These are phyloP conservation scores for Epinotia nisella DNA, from an alignment of 2,888 invertebrate genomes.

Conservation along the genomic window DNA sequence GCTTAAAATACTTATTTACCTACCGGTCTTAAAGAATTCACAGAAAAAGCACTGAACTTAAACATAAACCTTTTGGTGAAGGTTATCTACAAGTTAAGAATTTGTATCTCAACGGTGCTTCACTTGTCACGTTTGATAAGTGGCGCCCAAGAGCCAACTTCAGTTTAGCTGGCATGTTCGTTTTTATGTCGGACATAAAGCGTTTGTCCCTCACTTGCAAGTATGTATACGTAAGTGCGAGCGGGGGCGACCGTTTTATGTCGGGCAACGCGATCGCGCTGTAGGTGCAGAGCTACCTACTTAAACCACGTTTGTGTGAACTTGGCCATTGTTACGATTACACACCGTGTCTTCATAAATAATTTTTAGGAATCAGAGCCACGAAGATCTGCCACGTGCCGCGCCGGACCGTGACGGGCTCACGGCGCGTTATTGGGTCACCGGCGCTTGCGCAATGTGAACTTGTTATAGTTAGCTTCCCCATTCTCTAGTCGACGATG, in stretches of 20 bases:
- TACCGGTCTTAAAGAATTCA: not conserved
- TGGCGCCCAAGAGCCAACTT: not conserved
- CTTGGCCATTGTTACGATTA: conserved; percentile 4
- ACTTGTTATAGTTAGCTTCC: conserved; percentile 35
- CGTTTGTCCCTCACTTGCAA: not conserved
- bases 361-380: conserved; percentile 13
- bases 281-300: not conserved
- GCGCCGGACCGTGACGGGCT: conserved; percentile 71
- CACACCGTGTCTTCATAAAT: not conserved
- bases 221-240: not conserved
- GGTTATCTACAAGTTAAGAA: not conserved
- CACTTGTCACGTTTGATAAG: not conserved
- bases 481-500: not conserved
- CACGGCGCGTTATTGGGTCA: conserved; percentile 54
- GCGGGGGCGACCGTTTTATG: not conserved
- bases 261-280: not conserved
- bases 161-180: not conserved
- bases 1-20: too few relatives aligned
- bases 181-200: not conserved
- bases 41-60: too few relatives aligned
- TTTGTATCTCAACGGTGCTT: not conserved
- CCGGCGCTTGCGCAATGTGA: conserved; percentile 58
- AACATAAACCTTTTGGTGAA: not conserved
- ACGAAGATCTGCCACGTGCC: conserved; percentile 66
- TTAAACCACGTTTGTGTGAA: not conserved